Base-by-base conservation (phyloP, 2,888 invertebrate genomes). In the Blastobasis lacticolella region DNA sequence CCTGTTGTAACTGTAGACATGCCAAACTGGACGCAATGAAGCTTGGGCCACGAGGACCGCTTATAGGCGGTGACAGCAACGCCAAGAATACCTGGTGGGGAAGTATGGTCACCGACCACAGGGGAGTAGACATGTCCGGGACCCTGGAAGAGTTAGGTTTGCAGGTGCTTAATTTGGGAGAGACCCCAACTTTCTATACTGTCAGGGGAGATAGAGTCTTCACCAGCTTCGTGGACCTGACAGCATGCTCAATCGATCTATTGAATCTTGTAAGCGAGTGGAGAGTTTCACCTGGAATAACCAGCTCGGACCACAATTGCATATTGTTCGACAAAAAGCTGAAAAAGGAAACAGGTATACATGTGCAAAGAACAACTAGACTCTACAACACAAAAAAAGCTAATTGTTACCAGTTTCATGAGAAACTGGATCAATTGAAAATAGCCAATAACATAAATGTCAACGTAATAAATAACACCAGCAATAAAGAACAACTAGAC, bases 181-280 rank as follows among this genome's bases (percentile, higher is more conserved):
- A 54, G 1, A 57, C 45, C 0, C 66, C 68, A 0, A 66, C 66
- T 0, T 68, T 64, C 48, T 54, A 62, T 37, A 62, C 62, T 0
- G 37, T 60, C 1, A 54, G 64, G 37, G 58, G 60, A 0, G 46
- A 47, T 0, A 54, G 38, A 37, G 4, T 0, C 0, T 61, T 49
- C 46, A 43, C 10, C 5, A 67, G 64, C 48, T 41, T 41, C 8
- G 62, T 67, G 0, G 66, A 66, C 43, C 38, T 68, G 0, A 66
- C 66, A 5, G 59, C 59, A 0, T 64, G 65, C 0, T 1, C 62
- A 4, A 44, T 62, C 0, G 46, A 41, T 8, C 4, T 49, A 6
- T 43, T 63, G 0, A 57, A 56, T 0, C 5, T n/a, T n/a, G n/a
- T n/a, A n/a, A n/a, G n/a, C n/a, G 23, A 23, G 1, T 23, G 23